Evolutionary conservation across 2,113 vertebrate genomes (phyloP).

Genomic region (Marmota monax): DNA sequence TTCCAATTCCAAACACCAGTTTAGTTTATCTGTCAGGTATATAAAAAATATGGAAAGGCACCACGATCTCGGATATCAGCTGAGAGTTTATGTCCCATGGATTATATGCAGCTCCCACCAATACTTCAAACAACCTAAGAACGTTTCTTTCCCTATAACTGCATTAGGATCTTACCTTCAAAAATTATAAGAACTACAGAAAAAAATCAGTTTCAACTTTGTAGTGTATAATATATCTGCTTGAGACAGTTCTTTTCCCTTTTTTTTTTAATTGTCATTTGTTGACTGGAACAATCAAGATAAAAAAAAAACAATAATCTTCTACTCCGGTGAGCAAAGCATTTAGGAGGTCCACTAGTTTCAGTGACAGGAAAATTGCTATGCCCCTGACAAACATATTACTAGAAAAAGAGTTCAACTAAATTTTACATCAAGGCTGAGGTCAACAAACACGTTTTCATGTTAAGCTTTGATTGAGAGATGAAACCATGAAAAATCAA

Average conservation of each 20-base stretch:
- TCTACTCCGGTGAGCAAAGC: constrained; percentile 43
- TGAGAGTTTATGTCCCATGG: not conserved
- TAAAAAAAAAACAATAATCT: constrained; percentile 66
- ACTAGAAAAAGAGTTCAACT: constrained; percentile 70
- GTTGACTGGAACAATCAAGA: constrained; percentile 51
- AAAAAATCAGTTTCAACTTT: constrained; percentile 1
- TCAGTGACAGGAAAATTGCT: constrained; percentile 77
- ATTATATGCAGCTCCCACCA: not conserved
- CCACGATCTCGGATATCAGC: not conserved
- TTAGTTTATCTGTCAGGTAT: not conserved
- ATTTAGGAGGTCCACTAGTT: constrained; percentile 41
- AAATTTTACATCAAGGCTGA: constrained; percentile 77
- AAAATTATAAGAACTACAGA: constrained; percentile 8
- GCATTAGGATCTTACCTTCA: not conserved
- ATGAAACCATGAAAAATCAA: constrained; percentile 80
- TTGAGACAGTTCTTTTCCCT: not conserved
- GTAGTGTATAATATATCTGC: not conserved
- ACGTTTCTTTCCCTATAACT: not conserved
- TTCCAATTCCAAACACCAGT: not conserved
- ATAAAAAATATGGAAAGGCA: not conserved
- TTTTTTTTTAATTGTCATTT: constrained; percentile 51
- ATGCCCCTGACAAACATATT: constrained; percentile 67
- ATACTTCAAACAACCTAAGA: not conserved
- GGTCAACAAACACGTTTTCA: constrained; percentile 74
- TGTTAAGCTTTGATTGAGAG: constrained; percentile 76